A percentile compares a stretch with the other conserved stretches of the same genome.
These are phyloP conservation scores for Drosophila watanabei DNA, from an alignment of 1,140 invertebrate species.

Conservation along the genomic window DNA sequence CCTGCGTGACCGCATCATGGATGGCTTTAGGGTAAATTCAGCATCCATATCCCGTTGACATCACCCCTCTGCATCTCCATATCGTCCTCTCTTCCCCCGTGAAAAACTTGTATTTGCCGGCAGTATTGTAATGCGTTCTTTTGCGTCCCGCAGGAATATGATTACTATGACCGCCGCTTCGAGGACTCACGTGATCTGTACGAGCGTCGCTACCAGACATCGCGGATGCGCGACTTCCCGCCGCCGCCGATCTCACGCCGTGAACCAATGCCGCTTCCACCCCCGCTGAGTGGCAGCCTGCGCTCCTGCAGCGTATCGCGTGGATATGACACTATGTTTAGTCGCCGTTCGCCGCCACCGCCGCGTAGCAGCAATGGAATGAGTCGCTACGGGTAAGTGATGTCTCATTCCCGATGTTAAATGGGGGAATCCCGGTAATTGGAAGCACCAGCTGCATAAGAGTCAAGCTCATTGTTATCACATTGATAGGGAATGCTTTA, in stretches of 20 bases:
- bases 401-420: neutral
- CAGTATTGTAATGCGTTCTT: constrained; percentile 8
- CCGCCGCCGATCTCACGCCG: constrained; percentile 87
- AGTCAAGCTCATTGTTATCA: neutral
- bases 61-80: neutral
- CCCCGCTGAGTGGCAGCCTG: constrained; percentile 86
- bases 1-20: constrained; percentile 94
- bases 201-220: constrained; percentile 91
- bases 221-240: constrained; percentile 88
- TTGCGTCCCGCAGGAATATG: constrained; percentile 89
- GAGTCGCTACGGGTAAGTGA: constrained; percentile 83
- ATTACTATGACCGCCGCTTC: constrained; percentile 93
- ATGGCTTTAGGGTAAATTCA: constrained; percentile 91
- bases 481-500: neutral
- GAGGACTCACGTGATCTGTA: constrained; percentile 92
- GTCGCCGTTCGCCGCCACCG: constrained; percentile 90
- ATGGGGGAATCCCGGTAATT: neutral
- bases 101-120: no score
- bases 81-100: neutral
- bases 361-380: constrained; percentile 85
- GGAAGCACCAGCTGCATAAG: neutral
- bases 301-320: constrained; percentile 87
- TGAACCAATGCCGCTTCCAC: constrained; percentile 85
- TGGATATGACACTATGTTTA: constrained; percentile 93
- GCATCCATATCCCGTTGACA: constrained; percentile 61